Evolutionary conservation across 2,888 invertebrate genomes (phyloP).

Genomic region (Chrysomela aeneicollis): DNA sequence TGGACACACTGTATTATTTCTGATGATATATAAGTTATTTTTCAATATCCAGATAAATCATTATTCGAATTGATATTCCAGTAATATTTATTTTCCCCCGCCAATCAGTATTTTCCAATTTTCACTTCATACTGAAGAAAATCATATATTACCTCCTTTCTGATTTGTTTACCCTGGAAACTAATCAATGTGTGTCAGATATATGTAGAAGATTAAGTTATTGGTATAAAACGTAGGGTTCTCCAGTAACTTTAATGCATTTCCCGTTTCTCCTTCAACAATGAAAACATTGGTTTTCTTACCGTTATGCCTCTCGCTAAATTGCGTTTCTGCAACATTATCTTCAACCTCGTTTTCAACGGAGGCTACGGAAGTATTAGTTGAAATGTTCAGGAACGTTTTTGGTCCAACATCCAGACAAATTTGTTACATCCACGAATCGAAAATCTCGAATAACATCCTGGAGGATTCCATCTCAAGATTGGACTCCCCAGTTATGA

Average conservation of each 20-base stretch:
- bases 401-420: not conserved
- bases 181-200: not conserved
- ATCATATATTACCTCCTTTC: not conserved
- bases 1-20: slow-evolving; percentile 10
- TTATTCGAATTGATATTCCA: not conserved
- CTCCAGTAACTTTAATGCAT: not conserved
- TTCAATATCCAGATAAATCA: not conserved
- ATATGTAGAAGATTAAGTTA: not conserved
- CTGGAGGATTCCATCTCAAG: not conserved
- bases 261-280: not conserved
- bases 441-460: not conserved
- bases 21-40: not conserved
- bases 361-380: not conserved
- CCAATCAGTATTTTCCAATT: not conserved
- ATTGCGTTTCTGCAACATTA: not conserved
- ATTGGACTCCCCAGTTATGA: not conserved
- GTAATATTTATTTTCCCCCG: not conserved
- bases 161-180: not conserved
- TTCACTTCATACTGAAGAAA: not conserved
- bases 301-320: not conserved
- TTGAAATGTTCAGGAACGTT: not conserved
- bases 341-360: not conserved
- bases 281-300: not conserved
- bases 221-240: not conserved
- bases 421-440: not conserved